phyloP scores from a whole-genome alignment of 2,113 vertebrate genomes.

The Gnathonemus echidnorhynchus region DNA sequence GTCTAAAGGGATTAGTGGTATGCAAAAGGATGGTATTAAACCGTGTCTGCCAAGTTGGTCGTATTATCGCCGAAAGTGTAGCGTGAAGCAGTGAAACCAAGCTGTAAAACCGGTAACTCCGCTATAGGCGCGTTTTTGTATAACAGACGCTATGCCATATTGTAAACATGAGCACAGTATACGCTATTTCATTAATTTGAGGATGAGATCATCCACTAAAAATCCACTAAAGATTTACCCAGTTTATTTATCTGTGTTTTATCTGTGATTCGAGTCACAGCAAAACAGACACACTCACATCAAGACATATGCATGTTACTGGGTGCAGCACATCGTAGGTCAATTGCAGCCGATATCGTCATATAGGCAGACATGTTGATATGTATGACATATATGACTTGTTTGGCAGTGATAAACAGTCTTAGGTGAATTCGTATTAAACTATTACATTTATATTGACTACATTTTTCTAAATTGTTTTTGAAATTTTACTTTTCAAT shows the following conservation, averaged over 20 bases:
- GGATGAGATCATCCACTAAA: neutral
- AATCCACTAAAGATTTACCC: neutral
- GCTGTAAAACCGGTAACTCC: neutral
- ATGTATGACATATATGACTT: neutral
- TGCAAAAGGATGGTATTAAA: conserved; percentile 19
- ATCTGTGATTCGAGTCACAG: neutral
- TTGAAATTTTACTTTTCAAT: neutral
- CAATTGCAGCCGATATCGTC: neutral
- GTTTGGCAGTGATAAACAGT: neutral
- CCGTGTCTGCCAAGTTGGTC: neutral
- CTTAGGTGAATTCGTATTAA: neutral
- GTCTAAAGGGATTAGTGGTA: conserved; percentile 32
- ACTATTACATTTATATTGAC: neutral
- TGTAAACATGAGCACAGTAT: neutral
- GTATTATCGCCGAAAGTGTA: neutral
- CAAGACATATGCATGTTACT: neutral
- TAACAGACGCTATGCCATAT: neutral
- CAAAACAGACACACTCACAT: neutral
- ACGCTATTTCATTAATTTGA: neutral
- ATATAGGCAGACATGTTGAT: neutral
- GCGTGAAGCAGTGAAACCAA: neutral
- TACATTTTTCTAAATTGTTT: neutral
- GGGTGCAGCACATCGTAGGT: neutral
- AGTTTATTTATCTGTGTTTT: neutral
- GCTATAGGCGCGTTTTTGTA: neutral